Percentiles rank a stretch among this genome's conserved stretches.
These are phyloP conservation scores for Xiphophorus couchianus DNA, from an alignment of 2,113 vertebrate genomes.

Conservation along the genomic window DNA sequence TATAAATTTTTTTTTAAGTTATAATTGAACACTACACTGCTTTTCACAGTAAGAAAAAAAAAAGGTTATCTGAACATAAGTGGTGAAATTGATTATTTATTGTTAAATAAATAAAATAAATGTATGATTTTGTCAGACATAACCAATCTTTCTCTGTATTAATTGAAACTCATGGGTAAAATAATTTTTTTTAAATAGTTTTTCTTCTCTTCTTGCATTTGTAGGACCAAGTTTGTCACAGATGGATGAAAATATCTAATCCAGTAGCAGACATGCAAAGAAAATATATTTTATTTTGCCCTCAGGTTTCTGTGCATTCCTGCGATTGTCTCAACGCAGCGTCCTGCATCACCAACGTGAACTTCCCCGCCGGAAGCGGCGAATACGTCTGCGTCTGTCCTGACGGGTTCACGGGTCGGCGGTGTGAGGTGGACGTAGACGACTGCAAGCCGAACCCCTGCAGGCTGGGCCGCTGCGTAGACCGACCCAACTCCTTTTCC, in stretches of 20 bases:
- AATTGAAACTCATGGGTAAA: too few species aligned
- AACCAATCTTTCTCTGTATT: too few species aligned
- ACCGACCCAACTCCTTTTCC: slow-evolving; percentile 81
- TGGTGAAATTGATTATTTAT: too few species aligned
- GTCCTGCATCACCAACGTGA: slow-evolving; percentile 80
- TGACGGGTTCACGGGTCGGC: slow-evolving; percentile 80
- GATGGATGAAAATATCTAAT: not conserved
- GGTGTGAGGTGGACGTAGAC: slow-evolving; percentile 82
- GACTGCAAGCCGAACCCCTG: slow-evolving; percentile 86
- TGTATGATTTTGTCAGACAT: too few species aligned
- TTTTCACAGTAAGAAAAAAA: too few species aligned
- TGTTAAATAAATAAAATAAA: too few species aligned
- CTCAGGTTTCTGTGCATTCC: slow-evolving; percentile 83
- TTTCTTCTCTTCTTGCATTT: not conserved
- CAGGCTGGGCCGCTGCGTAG: slow-evolving; percentile 82
- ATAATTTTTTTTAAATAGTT: not conserved
- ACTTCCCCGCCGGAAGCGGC: slow-evolving; percentile 80
- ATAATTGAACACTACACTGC: too few species aligned
- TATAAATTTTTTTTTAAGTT: too few species aligned
- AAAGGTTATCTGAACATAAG: too few species aligned
- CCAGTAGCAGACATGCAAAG: not conserved
- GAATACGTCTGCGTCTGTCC: slow-evolving; percentile 83
- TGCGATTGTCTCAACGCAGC: slow-evolving; percentile 88
- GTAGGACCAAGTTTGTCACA: not conserved
- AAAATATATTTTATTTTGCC: not conserved